These are phyloP conservation scores for Campylorhamphus procurvoides DNA, from an alignment of 2,113 vertebrate genomes.

Conservation along the genomic window DNA sequence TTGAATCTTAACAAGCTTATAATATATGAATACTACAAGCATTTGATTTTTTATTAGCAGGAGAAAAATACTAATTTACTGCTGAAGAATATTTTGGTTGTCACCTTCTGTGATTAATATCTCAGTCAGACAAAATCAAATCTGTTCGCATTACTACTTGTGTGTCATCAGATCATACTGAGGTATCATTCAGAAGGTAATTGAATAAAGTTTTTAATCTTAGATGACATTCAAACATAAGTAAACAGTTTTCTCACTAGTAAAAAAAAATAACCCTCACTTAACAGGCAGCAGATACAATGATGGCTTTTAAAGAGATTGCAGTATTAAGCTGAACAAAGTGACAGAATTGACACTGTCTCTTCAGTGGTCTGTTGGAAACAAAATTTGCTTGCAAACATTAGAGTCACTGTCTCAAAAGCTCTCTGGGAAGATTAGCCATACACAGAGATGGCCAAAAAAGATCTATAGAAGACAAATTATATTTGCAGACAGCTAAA, in stretches of 20 bases:
- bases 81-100: neutral
- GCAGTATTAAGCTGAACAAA: neutral
- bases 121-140: constrained; percentile 11
- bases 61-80: constrained; percentile 10
- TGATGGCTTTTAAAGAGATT: constrained; percentile 27
- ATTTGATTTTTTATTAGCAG: neutral
- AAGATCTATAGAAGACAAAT: neutral
- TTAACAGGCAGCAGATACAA: neutral
- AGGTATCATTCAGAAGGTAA: constrained; percentile 19
- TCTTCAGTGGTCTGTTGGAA: neutral
- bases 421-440: neutral
- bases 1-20: constrained; percentile 10
- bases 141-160: neutral
- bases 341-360: neutral
- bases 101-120: neutral
- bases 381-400: neutral
- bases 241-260: constrained; percentile 14
- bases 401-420: neutral
- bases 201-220: constrained; percentile 53
- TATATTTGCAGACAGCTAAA: neutral
- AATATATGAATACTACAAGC: neutral
- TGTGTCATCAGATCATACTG: neutral
- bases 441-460: neutral
- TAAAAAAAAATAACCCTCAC: neutral
- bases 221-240: constrained; percentile 12